Conservation (phyloP, 30 jellyfish, hydroid and myxozoan genomes). For the Hydractinia echinata region DNA sequence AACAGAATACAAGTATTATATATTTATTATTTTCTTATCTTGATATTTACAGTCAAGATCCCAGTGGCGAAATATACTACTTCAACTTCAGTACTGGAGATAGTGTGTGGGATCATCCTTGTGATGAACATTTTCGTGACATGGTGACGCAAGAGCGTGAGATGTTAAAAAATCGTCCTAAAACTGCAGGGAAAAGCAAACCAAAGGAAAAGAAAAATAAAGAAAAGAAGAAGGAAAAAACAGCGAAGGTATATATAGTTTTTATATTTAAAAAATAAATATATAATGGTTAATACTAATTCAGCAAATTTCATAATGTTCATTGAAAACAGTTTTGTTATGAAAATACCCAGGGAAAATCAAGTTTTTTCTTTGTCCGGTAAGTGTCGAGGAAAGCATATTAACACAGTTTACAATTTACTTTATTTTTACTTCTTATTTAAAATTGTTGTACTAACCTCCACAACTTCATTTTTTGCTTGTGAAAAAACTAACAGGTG, state of each 20-base stretch:
- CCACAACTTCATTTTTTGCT: too few relatives aligned
- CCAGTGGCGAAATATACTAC: conserved; percentile 82
- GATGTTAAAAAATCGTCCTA: conserved; percentile 18
- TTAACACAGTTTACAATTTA: too few relatives aligned
- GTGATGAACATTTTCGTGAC: conserved; percentile 88
- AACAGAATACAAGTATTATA: background rate
- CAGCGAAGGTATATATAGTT: background rate
- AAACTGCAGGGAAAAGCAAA: conserved; percentile 18
- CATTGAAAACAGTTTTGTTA: background rate
- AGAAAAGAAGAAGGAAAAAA: conserved; percentile 21
- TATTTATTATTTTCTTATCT: background rate
- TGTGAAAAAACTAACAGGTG: too few relatives aligned
- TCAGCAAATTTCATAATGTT: background rate
- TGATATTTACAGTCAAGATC: conserved; percentile 76
- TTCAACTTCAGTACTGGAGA: conserved; percentile 95
- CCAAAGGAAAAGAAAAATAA: conserved; percentile 29
- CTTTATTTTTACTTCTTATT: too few relatives aligned
- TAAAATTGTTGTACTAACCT: too few relatives aligned
- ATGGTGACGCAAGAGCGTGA: conserved; percentile 80
- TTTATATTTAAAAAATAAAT: background rate
- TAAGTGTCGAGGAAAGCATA: too few relatives aligned
- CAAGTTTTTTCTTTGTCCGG: too few relatives aligned
- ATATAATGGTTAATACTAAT: background rate
- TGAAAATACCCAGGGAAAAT: background rate
- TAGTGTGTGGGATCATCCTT: conserved; percentile 99